phyloP scores from a whole-genome alignment of 2,113 vertebrate genomes.

The Regulus satrapa region DNA sequence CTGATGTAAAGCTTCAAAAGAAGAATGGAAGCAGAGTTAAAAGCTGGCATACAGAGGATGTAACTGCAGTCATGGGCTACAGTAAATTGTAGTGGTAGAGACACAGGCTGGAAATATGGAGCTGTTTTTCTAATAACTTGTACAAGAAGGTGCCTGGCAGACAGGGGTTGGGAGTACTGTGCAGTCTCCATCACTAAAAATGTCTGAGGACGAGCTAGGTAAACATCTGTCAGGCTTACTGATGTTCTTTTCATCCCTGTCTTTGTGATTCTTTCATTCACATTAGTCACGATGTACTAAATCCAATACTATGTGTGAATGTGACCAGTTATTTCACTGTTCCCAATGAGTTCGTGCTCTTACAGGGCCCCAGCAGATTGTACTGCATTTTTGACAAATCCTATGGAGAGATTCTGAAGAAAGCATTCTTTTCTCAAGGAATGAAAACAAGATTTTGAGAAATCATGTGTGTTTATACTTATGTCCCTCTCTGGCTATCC shows the following conservation, averaged over 20 bases:
- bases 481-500: neutral
- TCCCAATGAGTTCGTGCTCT: neutral
- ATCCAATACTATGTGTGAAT: neutral
- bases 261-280: neutral
- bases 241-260: neutral
- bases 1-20: neutral
- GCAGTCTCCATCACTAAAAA: neutral
- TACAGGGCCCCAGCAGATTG: neutral
- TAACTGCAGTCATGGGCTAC: neutral
- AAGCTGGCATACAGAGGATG: neutral
- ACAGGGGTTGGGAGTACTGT: neutral
- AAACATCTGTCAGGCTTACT: slow-evolving; percentile 8
- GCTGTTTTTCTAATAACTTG: neutral
- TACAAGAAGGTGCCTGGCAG: neutral
- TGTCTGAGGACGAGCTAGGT: neutral
- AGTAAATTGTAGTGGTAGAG: neutral
- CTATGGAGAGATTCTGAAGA: neutral
- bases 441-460: neutral
- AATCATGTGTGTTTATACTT: rapidly evolving
- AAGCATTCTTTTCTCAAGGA: neutral
- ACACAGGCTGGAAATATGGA: neutral
- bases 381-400: neutral
- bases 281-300: neutral
- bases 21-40: neutral
- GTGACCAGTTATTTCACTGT: neutral